Evolutionary conservation across 2,113 vertebrate genomes (phyloP), one percentile per base, ranked within the genome.

Genomic region (Corydoras maculifer): DNA sequence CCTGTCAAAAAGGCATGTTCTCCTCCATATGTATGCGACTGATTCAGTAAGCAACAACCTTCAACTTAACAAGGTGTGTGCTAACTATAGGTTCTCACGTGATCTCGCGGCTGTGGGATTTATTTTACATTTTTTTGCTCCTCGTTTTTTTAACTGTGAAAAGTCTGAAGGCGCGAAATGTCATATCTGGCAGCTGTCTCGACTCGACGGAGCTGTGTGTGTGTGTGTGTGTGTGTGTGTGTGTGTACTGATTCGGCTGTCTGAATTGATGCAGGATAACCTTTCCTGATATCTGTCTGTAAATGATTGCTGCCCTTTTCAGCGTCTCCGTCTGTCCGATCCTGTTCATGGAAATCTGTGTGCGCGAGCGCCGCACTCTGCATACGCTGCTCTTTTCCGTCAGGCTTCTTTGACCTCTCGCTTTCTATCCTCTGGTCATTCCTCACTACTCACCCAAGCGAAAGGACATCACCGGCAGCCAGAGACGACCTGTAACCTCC

Each of bases 221-320:
- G 74, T 79, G 69, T 69, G 70, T 73, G 84, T 79, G 18, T 25
- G 35, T 43, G 35, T 43, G 35, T 43, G 35, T 43, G 35, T 43
- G 35, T 43, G 4, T 8, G 35, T 43, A 78, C 76, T 69, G 49
- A 80, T 79, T 74, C 70, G 80, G 67, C 77, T 82, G 72, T 86
- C 84, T 82, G 48, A 50, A 77, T 78, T 89, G 88, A 89, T 84
- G 83, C 83, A 83, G 80, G 84, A 86, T 89, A 88, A 89, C 87
- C 88, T 88, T 90, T 88, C 83, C 82, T 84, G 76, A 82, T 83
- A 76, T 82, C 84, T 84, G 78, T 81, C 80, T 85, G 80, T 88
- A 84, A 88, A 87, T 85, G 82, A 80, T 79, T 78, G 3, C 53
- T 89, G 87, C 82, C 88, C 85, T 89, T 88, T 89, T 85, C 84